Percentiles rank a stretch among this genome's conserved stretches.
Conservation (phyloP, 2,888 invertebrate genomes). For the Bombylius discolor region DNA sequence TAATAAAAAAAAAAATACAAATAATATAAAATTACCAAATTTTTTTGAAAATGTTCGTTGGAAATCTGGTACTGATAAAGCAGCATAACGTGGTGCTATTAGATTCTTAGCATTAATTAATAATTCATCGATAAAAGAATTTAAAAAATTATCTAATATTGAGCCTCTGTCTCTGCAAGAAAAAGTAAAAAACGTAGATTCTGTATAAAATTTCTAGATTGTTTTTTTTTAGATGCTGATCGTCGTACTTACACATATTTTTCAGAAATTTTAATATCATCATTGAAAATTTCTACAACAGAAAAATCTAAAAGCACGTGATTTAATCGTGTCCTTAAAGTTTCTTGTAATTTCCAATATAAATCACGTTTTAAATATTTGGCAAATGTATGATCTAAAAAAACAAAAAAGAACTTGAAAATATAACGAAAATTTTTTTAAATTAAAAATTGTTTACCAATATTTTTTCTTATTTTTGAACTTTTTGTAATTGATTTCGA, state of each 20-base stretch:
- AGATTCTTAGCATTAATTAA: neutral
- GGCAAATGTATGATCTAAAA: conserved; percentile 7
- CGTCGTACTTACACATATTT: conserved; percentile 8
- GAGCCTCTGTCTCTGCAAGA: neutral
- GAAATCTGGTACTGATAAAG: conserved; percentile 1
- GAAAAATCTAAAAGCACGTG: conserved; percentile 10
- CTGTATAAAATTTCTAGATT: too few relatives aligned
- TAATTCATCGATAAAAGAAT: conserved; percentile 1
- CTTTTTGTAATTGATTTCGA: neutral
- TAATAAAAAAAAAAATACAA: neutral
- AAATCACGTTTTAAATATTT: conserved; percentile 11
- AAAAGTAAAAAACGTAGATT: neutral
- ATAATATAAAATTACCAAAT: conserved; percentile 2
- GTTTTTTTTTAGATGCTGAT: too few relatives aligned
- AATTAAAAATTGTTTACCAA: neutral
- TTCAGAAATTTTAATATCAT: conserved; percentile 6
- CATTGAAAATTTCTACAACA: conserved; percentile 9
- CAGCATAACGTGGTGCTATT: neutral
- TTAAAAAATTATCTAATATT: neutral
- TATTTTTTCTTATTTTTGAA: neutral
- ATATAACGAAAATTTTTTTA: neutral
- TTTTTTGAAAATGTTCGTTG: conserved; percentile 3
- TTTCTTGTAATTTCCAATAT: conserved; percentile 9
- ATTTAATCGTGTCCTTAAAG: conserved; percentile 8
- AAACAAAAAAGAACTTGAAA: neutral